These are phyloP conservation scores for Psilopsiagon aurifrons DNA, from an alignment of 2,113 vertebrate genomes.

Conservation along the genomic window DNA sequence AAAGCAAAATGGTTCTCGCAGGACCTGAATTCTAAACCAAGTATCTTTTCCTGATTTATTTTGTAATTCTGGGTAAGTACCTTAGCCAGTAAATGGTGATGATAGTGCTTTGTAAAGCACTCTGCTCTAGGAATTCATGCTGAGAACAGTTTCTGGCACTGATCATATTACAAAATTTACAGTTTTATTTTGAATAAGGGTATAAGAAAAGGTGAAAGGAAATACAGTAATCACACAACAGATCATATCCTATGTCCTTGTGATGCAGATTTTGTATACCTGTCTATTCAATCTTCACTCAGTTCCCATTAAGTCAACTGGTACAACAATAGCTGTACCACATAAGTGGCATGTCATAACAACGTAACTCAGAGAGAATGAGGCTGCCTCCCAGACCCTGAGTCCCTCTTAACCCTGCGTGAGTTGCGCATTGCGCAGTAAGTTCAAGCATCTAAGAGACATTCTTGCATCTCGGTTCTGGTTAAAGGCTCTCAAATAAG, in stretches of 20 bases:
- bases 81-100: slow-evolving; percentile 6
- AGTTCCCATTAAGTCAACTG: neutral
- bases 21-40: neutral
- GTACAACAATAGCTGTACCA: neutral
- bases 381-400: neutral
- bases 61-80: neutral
- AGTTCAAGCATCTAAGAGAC: neutral
- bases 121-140: neutral
- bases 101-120: neutral
- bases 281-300: neutral
- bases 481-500: neutral
- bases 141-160: neutral
- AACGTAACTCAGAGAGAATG: neutral
- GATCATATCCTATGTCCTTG: neutral
- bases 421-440: neutral
- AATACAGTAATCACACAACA: neutral
- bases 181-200: neutral
- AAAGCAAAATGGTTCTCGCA: neutral
- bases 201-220: neutral
- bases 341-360: neutral
- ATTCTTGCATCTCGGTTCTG: neutral
- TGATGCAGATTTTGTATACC: neutral
- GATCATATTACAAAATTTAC: neutral
- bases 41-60: neutral
- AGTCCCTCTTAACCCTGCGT: neutral